Percentiles rank a stretch among this genome's conserved stretches.
Conservation (phyloP, 1,140 invertebrate species). For the Limonius californicus region DNA sequence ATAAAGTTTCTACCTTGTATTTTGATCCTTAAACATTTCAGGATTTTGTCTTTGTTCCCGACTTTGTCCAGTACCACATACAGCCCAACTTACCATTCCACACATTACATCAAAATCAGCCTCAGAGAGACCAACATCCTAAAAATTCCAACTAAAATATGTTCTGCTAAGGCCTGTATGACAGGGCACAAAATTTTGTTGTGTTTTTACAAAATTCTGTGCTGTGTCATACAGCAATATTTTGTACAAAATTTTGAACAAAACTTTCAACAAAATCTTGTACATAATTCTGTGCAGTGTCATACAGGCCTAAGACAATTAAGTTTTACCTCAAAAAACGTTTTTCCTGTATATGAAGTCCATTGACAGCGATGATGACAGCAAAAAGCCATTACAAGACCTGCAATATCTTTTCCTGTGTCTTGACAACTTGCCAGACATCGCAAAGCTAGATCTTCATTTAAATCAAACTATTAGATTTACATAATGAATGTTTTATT, state of each 20-base stretch:
- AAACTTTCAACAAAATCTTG: too few relatives aligned
- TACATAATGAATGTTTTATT: conserved; percentile 20
- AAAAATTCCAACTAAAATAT: too few relatives aligned
- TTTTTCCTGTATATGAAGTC: conserved; percentile 63
- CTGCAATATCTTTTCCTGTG: conserved; percentile 48
- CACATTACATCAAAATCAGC: conserved; percentile 73
- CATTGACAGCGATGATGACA: conserved; percentile 83
- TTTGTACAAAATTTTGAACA: too few relatives aligned
- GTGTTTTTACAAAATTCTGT: too few relatives aligned
- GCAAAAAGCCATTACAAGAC: conserved; percentile 75
- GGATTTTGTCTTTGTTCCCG: conserved; percentile 44
- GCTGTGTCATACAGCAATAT: too few relatives aligned
- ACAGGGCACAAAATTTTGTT: background rate
- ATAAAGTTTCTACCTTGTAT: conserved; percentile 22
- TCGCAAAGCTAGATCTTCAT: conserved; percentile 65
- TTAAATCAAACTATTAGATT: conserved; percentile 7
- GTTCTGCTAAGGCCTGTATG: background rate
- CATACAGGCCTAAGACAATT: too few relatives aligned
- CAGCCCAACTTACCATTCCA: conserved; percentile 80
- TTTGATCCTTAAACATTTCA: conserved; percentile 44
- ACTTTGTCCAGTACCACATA: conserved; percentile 63
- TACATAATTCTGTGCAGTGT: too few relatives aligned
- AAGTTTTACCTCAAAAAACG: conserved; percentile 53
- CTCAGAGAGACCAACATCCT: conserved; percentile 54
- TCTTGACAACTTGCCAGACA: conserved; percentile 55